A percentile compares a stretch with the other conserved stretches of the same genome.
Evolutionary conservation across 2,113 vertebrate genomes (phyloP).

Genomic region (Paralichthys olivaceus): DNA sequence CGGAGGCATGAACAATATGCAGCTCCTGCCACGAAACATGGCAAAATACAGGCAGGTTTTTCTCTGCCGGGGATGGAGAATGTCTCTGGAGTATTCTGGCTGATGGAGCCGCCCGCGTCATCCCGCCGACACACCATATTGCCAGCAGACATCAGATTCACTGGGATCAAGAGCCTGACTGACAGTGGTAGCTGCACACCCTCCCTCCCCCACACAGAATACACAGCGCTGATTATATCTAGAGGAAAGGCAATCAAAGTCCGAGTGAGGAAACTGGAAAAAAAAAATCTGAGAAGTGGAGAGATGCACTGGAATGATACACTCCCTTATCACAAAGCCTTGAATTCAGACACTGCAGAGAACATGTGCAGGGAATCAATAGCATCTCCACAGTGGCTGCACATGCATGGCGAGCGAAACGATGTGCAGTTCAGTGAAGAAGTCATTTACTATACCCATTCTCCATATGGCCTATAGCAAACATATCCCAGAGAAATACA

Average conservation of each 20-base stretch:
- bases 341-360: constrained; percentile 43
- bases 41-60: constrained; percentile 51
- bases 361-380: constrained; percentile 48
- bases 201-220: constrained; percentile 41
- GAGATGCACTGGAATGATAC: constrained; percentile 63
- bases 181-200: constrained; percentile 52
- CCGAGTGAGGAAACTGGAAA: constrained; percentile 40
- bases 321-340: constrained; percentile 49
- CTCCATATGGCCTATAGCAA: constrained; percentile 35
- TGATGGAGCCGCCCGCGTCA: constrained; percentile 58
- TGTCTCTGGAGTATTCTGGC: constrained; percentile 68
- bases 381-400: constrained; percentile 30
- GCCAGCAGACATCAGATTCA: constrained; percentile 66
- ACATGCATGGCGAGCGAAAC: constrained; percentile 11
- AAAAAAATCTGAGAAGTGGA: constrained; percentile 33
- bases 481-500: constrained; percentile 21
- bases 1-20: constrained; percentile 53
- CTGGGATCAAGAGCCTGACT: constrained; percentile 56
- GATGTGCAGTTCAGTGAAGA: constrained; percentile 1
- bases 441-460: constrained; percentile 42
- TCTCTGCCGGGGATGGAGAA: constrained; percentile 53
- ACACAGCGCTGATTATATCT: constrained; percentile 61
- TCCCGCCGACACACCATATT: constrained; percentile 65
- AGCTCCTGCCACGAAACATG: constrained; percentile 57
- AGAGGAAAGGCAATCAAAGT: constrained; percentile 66